Evolutionary conservation across 2,888 invertebrate species (phyloP).

Genomic region (Platycnemis pennipes): DNA sequence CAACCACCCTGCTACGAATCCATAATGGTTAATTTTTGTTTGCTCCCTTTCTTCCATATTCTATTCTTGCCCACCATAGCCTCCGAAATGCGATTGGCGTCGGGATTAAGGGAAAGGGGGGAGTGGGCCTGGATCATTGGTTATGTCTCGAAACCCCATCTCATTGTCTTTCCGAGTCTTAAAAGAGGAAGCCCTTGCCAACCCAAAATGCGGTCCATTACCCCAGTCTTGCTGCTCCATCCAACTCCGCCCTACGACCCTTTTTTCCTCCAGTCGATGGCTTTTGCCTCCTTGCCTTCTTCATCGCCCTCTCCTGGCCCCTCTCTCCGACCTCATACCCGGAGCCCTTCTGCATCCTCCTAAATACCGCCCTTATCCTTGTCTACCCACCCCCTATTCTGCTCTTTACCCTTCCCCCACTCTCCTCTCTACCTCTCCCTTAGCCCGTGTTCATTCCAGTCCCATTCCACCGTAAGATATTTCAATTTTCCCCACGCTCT

Average conservation of each 20-base stretch:
- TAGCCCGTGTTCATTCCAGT: background rate
- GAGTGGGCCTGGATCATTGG: conserved; percentile 31
- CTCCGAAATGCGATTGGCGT: conserved; percentile 18
- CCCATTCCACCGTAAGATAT: conserved; percentile 59
- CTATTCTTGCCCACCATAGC: background rate
- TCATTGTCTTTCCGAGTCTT: background rate
- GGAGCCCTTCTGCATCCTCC: background rate
- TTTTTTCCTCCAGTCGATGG: background rate
- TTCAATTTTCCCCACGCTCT: conserved; percentile 26
- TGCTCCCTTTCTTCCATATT: background rate
- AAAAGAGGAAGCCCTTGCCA: conserved; percentile 51
- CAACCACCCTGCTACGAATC: background rate
- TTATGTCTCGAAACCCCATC: background rate
- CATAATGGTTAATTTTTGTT: background rate
- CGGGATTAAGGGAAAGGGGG: conserved; percentile 1
- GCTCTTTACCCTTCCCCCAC: background rate
- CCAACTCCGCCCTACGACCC: background rate
- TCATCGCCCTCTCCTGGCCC: background rate
- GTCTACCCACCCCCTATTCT: background rate
- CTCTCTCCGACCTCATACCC: background rate
- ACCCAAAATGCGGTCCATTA: conserved; percentile 54
- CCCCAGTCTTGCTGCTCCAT: conserved; percentile 26
- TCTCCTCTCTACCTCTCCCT: background rate
- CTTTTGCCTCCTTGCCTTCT: conserved; percentile 36
- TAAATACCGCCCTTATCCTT: background rate